Base-by-base conservation (phyloP, 1,140 invertebrate genomes). In the Palaemon carinicauda region DNA sequence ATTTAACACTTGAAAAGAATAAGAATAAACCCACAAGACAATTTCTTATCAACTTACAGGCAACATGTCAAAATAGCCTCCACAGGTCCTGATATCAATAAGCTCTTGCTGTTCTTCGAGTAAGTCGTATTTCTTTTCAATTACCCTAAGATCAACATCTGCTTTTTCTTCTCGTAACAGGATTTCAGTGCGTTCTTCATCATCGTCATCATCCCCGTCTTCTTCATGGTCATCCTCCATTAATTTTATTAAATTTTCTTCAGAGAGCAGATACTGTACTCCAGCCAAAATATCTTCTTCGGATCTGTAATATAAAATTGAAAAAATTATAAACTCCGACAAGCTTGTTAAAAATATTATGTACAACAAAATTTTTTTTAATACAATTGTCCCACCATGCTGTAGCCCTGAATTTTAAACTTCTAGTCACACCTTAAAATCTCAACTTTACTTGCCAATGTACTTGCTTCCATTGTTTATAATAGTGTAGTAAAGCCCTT, bases 231-330 rank as follows among this genome's bases (percentile, higher is more conserved):
- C 73, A 19, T 33, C 79, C 5, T 56, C 5, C 19, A 82, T 52
- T 27, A 87, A 50, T 50, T 77, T 81, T 52, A 50, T 24, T 5
- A 87, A 53, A 51, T 87, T 87, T n/a, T 77, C 85, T 75, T 87
- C 79, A 10, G 65, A 87, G 2, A 87, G 27, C 15, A 87, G 79
- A 89, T 90, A 90, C 90, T 75, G 88, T 80, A 73, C 81, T 31
- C 82, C 82, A 54, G 50, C 31, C 12, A 87, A 51, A 31, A 84
- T 84, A 41, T 79, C 77, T 71, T 84, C 65, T 56, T 88, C 80
- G 50, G 73, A 73, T 24, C 87, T 88, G 87, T 29, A 31, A 5
- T 79, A 1, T 15, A 12, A 24, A n/a, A 60, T 17, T n/a, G 71
- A 14, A 56, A 31, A 21, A 84, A 51, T 53, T n/a, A 69, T 15